Evolutionary conservation across 2,113 vertebrate genomes (phyloP).

Genomic region (Crotalus horridus): DNA sequence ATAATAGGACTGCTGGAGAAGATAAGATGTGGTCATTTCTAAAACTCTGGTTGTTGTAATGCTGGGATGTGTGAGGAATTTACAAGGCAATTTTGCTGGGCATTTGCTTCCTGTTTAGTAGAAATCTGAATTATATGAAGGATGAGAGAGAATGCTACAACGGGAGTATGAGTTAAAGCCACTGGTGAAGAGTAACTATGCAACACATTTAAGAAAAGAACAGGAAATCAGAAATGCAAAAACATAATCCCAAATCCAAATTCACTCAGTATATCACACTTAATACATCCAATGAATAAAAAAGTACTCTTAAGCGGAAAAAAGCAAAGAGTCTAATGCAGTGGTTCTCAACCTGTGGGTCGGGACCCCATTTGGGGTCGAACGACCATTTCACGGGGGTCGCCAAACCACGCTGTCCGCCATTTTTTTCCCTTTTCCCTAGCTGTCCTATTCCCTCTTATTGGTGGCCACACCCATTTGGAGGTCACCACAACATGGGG

Average conservation of each 20-base stretch:
- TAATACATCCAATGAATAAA: not conserved
- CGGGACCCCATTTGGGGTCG: no score
- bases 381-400: no score
- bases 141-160: not conserved
- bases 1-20: not conserved
- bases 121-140: not conserved
- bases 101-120: not conserved
- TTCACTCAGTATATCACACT: not conserved
- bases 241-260: not conserved
- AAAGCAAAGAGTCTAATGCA: not conserved
- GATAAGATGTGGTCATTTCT: not conserved
- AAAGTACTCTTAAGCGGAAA: not conserved
- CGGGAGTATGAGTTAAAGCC: no score
- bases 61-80: not conserved
- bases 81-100: not conserved
- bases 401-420: no score
- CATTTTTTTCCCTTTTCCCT: no score
- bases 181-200: not conserved
- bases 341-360: no score
- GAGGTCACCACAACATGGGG: no score
- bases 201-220: not conserved
- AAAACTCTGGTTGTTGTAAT: not conserved
- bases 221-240: not conserved
- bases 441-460: no score
- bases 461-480: no score